Percentiles rank a stretch among this genome's conserved stretches.
phyloP scores from a whole-genome alignment of 2,797 vertebrate genomes.

The Oophaga sylvatica region DNA sequence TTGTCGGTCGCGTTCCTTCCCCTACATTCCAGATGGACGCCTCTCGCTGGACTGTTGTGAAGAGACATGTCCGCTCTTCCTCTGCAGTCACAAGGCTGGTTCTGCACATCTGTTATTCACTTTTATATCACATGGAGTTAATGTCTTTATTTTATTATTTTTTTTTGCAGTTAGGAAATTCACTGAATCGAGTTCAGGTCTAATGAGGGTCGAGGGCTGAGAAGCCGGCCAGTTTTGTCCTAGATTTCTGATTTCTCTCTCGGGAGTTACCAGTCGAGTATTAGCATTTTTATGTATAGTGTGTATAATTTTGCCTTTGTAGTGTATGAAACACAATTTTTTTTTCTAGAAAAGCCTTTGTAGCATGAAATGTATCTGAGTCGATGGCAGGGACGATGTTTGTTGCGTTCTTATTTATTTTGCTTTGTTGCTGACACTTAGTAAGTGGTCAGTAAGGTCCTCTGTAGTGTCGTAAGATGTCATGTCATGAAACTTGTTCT shows the following conservation, averaged over 20 bases:
- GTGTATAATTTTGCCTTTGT: conserved; percentile 21
- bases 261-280: conserved; percentile 44
- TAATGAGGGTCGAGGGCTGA: background rate
- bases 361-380: conserved; percentile 11
- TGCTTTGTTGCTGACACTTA: background rate
- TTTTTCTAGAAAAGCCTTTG: conserved; percentile 25
- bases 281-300: conserved; percentile 38
- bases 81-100: background rate
- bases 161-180: background rate
- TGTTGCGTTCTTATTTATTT: conserved; percentile 37
- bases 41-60: background rate
- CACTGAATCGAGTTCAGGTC: background rate
- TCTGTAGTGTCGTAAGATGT: background rate
- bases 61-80: background rate
- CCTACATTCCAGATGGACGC: conserved; percentile 11
- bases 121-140: background rate
- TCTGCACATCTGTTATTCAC: background rate
- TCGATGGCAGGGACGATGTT: conserved; percentile 2
- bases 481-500: background rate
- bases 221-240: background rate
- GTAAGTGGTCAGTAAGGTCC: background rate
- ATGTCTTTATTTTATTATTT: background rate
- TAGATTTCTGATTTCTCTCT: conserved; percentile 9
- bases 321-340: conserved; percentile 9
- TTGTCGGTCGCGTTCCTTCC: conserved; percentile 31